Evolutionary conservation across 2,888 invertebrate species (phyloP).

Genomic region (Phrixothrix hirtus): DNA sequence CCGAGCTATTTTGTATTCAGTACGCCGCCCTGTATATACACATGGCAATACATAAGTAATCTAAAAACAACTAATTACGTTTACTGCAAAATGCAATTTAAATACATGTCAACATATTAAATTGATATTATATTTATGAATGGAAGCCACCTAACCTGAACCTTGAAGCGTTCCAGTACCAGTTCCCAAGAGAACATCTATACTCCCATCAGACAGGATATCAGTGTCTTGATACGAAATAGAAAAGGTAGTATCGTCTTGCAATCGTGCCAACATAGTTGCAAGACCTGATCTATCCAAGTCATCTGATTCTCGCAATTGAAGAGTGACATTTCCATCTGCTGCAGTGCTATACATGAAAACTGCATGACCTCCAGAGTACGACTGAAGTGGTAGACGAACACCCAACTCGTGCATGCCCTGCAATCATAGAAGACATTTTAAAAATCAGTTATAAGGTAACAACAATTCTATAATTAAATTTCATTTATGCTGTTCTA

Average conservation of each 20-base stretch:
- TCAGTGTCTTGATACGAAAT: slow-evolving; percentile 77
- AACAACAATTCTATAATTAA: too few relatives aligned
- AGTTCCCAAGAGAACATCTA: slow-evolving; percentile 62
- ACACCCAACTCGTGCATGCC: slow-evolving; percentile 56
- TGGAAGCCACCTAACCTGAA: slow-evolving; percentile 46
- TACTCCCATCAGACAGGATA: slow-evolving; percentile 66
- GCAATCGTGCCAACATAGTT: slow-evolving; percentile 58
- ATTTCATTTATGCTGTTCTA: too few relatives aligned
- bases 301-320: slow-evolving; percentile 64
- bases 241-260: slow-evolving; percentile 69
- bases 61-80: not conserved
- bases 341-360: slow-evolving; percentile 72
- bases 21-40: too few relatives aligned
- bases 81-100: not conserved
- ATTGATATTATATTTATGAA: slow-evolving; percentile 14
- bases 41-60: too few relatives aligned
- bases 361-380: slow-evolving; percentile 65
- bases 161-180: slow-evolving; percentile 61
- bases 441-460: too few relatives aligned
- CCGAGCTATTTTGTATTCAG: not conserved
- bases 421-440: slow-evolving; percentile 42
- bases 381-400: slow-evolving; percentile 59
- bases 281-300: slow-evolving; percentile 56
- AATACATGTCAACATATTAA: not conserved
- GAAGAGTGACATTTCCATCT: slow-evolving; percentile 67